phyloP scores from a whole-genome alignment of 2,113 vertebrate species.

The Xiphias gladius region DNA sequence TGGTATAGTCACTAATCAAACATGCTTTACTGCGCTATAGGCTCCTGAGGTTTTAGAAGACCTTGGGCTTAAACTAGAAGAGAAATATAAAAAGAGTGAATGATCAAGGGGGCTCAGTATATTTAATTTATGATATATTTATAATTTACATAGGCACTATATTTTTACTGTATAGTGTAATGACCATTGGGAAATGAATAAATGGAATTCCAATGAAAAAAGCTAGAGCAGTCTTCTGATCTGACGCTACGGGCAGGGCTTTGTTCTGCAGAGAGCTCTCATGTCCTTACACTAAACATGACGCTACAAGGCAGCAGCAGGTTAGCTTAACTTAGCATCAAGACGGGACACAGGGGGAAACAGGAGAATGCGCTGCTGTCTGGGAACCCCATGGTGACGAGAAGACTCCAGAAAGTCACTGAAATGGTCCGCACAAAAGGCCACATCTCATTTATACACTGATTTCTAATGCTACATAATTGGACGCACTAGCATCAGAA shows the following conservation, averaged over 20 bases:
- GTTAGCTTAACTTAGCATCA: neutral
- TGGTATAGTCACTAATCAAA: neutral
- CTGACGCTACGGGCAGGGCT: neutral
- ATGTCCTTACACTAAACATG: too few relatives aligned
- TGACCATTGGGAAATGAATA: neutral
- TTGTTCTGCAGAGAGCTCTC: neutral
- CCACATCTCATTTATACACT: neutral
- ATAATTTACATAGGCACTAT: neutral
- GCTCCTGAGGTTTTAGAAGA: slow-evolving; percentile 11
- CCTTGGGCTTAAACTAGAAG: slow-evolving; percentile 10
- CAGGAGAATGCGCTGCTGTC: neutral
- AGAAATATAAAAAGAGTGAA: neutral
- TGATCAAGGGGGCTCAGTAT: too few relatives aligned
- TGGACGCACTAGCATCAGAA: too few relatives aligned
- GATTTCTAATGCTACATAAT: too few relatives aligned
- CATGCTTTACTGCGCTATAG: neutral
- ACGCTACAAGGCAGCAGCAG: neutral
- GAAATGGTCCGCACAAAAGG: neutral
- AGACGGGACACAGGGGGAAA: neutral
- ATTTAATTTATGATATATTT: too few relatives aligned
- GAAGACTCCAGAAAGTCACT: neutral
- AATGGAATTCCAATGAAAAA: neutral
- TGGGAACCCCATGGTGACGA: neutral
- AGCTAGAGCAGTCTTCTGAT: neutral
- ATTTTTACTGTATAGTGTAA: neutral